Evolutionary conservation across 1,140 invertebrate species (phyloP).

Genomic region (Notospermus geniculatus): DNA sequence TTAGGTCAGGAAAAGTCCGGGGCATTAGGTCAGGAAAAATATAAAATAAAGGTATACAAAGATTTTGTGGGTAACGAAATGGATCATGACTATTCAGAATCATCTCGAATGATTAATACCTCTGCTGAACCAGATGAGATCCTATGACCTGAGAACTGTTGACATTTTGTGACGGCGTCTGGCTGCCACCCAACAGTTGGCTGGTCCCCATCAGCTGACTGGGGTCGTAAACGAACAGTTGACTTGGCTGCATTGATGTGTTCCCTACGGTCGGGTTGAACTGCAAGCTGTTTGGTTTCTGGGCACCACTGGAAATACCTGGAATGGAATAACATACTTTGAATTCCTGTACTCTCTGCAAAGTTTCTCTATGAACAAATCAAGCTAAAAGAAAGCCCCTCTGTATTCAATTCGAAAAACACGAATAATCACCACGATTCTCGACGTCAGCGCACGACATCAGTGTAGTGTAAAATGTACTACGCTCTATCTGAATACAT

Average conservation of each 20-base stretch:
- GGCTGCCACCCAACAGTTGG: constrained; percentile 41
- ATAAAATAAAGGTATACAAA: no score
- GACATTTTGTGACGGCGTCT: constrained; percentile 40
- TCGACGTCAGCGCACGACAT: no score
- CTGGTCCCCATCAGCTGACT: constrained; percentile 41
- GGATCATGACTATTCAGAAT: background rate
- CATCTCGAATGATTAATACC: constrained; percentile 20
- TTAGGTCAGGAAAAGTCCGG: background rate
- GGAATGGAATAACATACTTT: background rate
- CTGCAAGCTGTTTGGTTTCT: constrained; percentile 62
- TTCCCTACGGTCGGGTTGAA: constrained; percentile 62
- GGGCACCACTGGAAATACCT: background rate
- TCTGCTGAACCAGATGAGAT: constrained; percentile 63
- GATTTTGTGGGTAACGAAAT: no score
- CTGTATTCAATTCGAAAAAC: no score
- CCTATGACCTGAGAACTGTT: constrained; percentile 60
- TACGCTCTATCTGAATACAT: no score
- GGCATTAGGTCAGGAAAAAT: background rate
- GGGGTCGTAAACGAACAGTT: constrained; percentile 43
- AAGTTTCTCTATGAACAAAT: background rate
- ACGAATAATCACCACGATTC: no score
- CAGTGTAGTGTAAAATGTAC: no score
- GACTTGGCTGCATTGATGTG: constrained; percentile 54
- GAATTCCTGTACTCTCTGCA: background rate
- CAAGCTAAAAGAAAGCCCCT: background rate